A percentile compares a stretch with the other conserved stretches of the same genome.
phyloP scores from a whole-genome alignment of 2,888 invertebrate species.

The Sphaerophoria taeniata region DNA sequence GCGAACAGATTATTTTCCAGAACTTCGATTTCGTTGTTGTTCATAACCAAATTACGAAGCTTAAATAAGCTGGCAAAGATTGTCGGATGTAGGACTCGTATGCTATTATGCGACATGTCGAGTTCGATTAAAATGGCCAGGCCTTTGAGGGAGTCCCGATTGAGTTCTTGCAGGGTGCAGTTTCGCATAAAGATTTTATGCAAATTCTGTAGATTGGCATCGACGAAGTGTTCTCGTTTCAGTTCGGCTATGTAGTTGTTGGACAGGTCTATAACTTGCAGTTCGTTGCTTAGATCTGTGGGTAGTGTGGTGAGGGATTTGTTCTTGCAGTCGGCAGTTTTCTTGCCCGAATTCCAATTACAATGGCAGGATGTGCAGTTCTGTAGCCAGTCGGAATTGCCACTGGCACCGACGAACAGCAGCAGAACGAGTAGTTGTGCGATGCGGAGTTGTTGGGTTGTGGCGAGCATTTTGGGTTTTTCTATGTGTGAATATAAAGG shows the following conservation, averaged over 20 bases:
- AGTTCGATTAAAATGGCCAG: constrained; percentile 91
- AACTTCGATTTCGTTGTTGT: constrained; percentile 89
- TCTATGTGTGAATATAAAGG: neutral
- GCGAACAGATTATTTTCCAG: constrained; percentile 90
- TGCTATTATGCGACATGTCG: constrained; percentile 90
- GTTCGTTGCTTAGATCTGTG: constrained; percentile 87
- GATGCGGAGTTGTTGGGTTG: constrained; percentile 61
- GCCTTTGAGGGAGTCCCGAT: constrained; percentile 89
- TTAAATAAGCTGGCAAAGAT: constrained; percentile 89
- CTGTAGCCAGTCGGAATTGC: constrained; percentile 80
- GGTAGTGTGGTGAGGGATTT: constrained; percentile 89
- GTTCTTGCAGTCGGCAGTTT: constrained; percentile 90
- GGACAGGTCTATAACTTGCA: constrained; percentile 89
- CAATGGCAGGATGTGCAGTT: constrained; percentile 87
- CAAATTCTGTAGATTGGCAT: constrained; percentile 89
- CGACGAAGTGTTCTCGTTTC: constrained; percentile 87
- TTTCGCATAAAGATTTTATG: constrained; percentile 91
- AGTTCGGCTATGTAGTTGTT: constrained; percentile 88
- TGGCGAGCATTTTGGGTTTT: constrained; percentile 48
- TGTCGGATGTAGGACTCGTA: constrained; percentile 86
- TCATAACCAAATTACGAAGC: constrained; percentile 88
- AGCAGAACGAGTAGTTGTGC: constrained; percentile 62
- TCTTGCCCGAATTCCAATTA: constrained; percentile 93
- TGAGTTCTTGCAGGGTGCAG: constrained; percentile 89
- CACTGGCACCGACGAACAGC: constrained; percentile 74